These are phyloP conservation scores for Phycodurus eques DNA, from an alignment of 2,113 vertebrate species.

Conservation along the genomic window DNA sequence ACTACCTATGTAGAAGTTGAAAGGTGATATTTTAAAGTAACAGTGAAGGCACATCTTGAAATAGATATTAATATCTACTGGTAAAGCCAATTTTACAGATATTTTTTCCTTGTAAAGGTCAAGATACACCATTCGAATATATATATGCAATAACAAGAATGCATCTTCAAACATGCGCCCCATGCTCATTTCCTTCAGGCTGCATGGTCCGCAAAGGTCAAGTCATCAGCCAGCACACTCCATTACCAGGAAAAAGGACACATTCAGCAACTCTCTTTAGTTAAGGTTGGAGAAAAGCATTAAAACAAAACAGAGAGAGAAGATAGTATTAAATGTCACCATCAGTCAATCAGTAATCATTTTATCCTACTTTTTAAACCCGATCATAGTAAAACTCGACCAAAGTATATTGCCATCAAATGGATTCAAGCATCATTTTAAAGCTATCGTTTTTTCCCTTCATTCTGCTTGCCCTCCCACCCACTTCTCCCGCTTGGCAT, in stretches of 20 bases:
- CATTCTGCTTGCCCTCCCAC: conserved; percentile 6
- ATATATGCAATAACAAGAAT: conserved; percentile 1
- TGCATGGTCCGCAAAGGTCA: conserved; percentile 52
- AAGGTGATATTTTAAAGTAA: background rate
- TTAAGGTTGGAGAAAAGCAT: conserved; percentile 18
- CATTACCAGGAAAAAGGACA: conserved; percentile 42
- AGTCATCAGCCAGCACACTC: conserved; percentile 46
- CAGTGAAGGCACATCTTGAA: background rate
- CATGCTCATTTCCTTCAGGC: conserved; percentile 24
- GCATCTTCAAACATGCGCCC: conserved; percentile 18
- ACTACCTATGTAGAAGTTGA: too few relatives aligned
- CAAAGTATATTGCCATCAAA: background rate
- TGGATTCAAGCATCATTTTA: conserved; percentile 18
- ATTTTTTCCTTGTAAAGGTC: background rate
- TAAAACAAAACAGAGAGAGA: background rate
- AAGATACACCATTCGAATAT: background rate
- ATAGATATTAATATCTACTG: background rate
- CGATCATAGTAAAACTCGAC: background rate
- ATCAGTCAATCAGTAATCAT: background rate
- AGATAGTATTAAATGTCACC: conserved; percentile 19
- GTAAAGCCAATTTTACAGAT: background rate
- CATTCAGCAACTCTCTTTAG: conserved; percentile 27
- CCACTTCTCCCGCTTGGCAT: conserved; percentile 31
- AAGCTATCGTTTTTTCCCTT: conserved; percentile 3
- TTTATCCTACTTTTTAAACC: background rate